phyloP scores from a whole-genome alignment of 2,113 vertebrate genomes.

The Lanius collurio region DNA sequence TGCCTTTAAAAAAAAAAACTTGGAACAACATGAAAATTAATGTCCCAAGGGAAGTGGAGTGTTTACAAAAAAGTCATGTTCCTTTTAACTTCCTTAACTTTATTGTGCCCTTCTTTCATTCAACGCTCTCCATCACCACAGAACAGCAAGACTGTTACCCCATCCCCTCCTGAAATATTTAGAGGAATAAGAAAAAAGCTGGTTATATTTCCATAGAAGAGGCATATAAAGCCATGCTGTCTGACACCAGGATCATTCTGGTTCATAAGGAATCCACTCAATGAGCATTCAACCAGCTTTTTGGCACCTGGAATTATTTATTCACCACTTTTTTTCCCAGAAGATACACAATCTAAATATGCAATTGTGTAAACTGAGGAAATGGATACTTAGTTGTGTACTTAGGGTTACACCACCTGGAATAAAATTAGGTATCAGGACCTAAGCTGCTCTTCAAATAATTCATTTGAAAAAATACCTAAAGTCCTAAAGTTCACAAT shows the following conservation, averaged over 20 bases:
- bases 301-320: neutral
- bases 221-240: neutral
- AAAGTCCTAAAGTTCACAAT: neutral
- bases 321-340: neutral
- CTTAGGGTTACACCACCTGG: neutral
- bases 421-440: neutral
- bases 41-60: neutral
- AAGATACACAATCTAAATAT: neutral
- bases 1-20: neutral
- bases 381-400: neutral
- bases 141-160: neutral
- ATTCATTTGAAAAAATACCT: neutral
- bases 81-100: neutral
- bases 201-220: neutral
- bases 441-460: neutral
- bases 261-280: neutral
- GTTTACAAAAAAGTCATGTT: neutral
- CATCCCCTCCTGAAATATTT: neutral
- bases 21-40: neutral
- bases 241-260: neutral
- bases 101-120: neutral
- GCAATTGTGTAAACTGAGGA: neutral
- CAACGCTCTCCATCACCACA: neutral
- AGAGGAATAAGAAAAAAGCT: neutral
- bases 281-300: neutral